Conservation (phyloP, 2,113 vertebrate genomes). For the Psilopogon haemacephalus region DNA sequence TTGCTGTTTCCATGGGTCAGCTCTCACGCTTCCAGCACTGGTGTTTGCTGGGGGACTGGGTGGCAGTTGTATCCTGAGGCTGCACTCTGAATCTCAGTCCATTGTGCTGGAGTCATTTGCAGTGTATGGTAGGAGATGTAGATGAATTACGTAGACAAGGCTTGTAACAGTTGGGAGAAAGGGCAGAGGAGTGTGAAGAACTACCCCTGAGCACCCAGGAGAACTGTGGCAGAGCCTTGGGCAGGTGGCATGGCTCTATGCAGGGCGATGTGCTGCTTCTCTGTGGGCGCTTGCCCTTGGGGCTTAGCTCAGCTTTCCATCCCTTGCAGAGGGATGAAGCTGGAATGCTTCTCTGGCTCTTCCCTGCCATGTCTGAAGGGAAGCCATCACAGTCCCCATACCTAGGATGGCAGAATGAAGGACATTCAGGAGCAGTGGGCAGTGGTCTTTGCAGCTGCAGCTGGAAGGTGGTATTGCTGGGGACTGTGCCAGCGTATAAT, state of each 20-base stretch:
- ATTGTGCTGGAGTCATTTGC: neutral
- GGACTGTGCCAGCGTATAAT: neutral
- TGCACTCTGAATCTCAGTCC: neutral
- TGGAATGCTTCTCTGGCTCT: accelerated
- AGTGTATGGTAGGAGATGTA: neutral
- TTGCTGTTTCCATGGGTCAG: neutral
- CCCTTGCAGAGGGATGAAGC: neutral
- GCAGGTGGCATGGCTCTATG: neutral
- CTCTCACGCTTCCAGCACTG: accelerated
- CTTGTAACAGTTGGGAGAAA: neutral
- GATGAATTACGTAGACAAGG: neutral
- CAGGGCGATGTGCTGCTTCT: neutral
- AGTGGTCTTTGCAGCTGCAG: neutral
- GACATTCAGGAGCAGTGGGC: neutral
- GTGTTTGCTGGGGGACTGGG: neutral
- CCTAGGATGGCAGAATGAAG: neutral
- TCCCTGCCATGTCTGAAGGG: neutral
- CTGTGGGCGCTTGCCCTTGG: neutral
- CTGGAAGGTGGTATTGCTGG: neutral
- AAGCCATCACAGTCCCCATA: neutral
- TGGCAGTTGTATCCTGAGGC: neutral
- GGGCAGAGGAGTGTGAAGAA: neutral
- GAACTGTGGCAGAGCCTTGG: neutral
- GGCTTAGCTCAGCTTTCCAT: neutral
- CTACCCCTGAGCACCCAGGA: neutral